Evolutionary conservation across 2,888 invertebrate genomes (phyloP), one percentile per base, ranked within the genome.

Genomic region (Ophion ellenae): DNA sequence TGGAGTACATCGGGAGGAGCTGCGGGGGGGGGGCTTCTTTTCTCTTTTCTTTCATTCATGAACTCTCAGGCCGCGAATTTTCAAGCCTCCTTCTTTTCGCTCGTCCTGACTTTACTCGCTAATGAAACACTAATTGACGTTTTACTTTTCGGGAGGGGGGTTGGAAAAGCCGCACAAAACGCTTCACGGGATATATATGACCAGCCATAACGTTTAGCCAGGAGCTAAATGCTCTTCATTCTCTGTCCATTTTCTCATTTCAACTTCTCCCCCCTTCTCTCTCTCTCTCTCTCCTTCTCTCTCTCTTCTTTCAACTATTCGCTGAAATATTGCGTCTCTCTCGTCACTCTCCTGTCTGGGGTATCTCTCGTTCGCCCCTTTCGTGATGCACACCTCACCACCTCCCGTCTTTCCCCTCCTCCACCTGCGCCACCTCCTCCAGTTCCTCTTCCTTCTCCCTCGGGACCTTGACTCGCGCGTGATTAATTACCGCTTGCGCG

Each of bases 71-170:
- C 24, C 24, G 36, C 20, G 53, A 53, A 57, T 20, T 24, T 70
- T 59, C 77, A 45, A 74, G 66, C 59, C 73, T 78, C 59, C n/a
- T 47, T 67, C 57, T 47, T 63, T 74, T 17, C 17, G 28, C 40
- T 69, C 61, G 73, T 81, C 83, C 78, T 69, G 75, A 82, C 78
- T 80, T 85, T 28, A 73, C 84, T 40, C 85, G 84, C 89, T 88
- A 88, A 89, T 90, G 89, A 90, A 90, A 86, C 90, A 88, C 88
- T 89, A 90, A 90, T 90, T 90, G 90, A 90, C 89, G 87, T 86
- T 87, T 88, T 86, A 83, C 84, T 85, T 86, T 70, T 57, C 17
- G 53, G 64, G 36, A 53, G 24, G 36, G 47, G 61, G 70, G 64
- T 24, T 64, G 53, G 59, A 40, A 59, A 61, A n/a, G 28, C 57